Base-by-base conservation (phyloP, 2,797 vertebrate genomes). In the Sebastes oblongus region DNA sequence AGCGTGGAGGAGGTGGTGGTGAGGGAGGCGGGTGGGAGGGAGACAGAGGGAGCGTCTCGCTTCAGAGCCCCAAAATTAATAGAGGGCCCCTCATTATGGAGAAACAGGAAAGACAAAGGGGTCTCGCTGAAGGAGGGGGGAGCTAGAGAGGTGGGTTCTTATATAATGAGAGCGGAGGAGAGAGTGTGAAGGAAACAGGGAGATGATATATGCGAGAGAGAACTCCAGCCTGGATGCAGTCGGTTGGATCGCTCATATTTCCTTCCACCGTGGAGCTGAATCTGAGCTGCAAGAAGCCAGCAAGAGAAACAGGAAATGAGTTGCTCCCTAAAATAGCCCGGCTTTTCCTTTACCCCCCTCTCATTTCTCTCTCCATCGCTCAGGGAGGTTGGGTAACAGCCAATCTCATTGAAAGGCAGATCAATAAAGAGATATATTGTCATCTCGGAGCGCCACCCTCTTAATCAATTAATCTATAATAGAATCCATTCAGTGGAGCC, bases 381-480 rank as follows among this genome's bases (percentile, higher is more conserved):
- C 66, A 10, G 83, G 90, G 91, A 91, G 85, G 86, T 71, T 89
- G 90, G 89, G 90, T 90, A 90, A 83, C 85, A 92, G 89, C 91
- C 94, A 94, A 93, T 94, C 91, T 91, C 94, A 95, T 93, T 93
- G 93, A 94, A 91, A 93, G 86, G 83, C 88, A 92, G 94, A 96
- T 96, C 95, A 95, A 96, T 96, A 90, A 89, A 91, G 88, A 94
- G 93, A 95, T 95, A 95, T 93, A 94, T 94, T 95, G 92, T 94
- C 91, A 94, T 95, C 92, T 94, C 83, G 46, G 73, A 84, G 90
- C 74, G 32, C 90, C 93, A 87, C 89, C 91, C 87, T 92, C 89
- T 87, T 93, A 95, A 96, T 96, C 95, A 96, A 95, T 96, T 91
- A 94, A 96, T 95, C 95, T 91, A 96, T 96, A 94, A 93, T 92